Base-by-base conservation (phyloP, 2,888 invertebrate species). In the Thelaira solivaga region DNA sequence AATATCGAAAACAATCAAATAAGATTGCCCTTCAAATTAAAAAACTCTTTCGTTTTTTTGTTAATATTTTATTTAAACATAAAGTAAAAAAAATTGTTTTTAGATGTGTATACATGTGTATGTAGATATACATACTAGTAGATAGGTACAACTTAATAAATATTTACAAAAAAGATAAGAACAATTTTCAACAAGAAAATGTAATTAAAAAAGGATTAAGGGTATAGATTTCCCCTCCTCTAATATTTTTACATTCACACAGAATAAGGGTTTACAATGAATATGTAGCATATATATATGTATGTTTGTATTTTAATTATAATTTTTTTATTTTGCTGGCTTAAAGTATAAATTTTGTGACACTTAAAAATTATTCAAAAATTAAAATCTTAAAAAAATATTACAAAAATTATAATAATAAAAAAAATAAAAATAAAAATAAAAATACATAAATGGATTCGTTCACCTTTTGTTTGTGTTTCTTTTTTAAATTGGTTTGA, bases 111-210 rank as follows among this genome's bases (percentile, higher is more conserved):
- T 69, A 80, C 71, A 72, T 81, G 71, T 82, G 81, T 80, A 82
- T 82, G 84, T 81, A 82, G 69, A 69, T 65, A 69, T 64, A 76
- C 47, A 53, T n/a, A n/a, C n/a, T n/a, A n/a, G n/a, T n/a, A n/a
- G n/a, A n/a, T n/a, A n/a, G n/a, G 18, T 74, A 80, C 45, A 68
- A 67, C 82, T 82, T 83, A 84, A 85, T 86, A 85, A 85, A 85
- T 85, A 85, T 85, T 85, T 85, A 85, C 85, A 85, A 84, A 84
- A 83, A 83, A 82, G 45, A 43, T 43, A 10, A 74, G 36, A 62
- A 29, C 13, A 69, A 69, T 78, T 76, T 77, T 41, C 20, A 4
- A 45, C 47, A 18, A 55, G 16, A 16, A 34, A 39, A 39, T 41
- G 41, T 45, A 26, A 45, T n/a, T n/a, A 13, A 24, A 69, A 39